These are phyloP conservation scores for Malacosoma neustria DNA, from an alignment of 2,888 invertebrate genomes.

Conservation along the genomic window DNA sequence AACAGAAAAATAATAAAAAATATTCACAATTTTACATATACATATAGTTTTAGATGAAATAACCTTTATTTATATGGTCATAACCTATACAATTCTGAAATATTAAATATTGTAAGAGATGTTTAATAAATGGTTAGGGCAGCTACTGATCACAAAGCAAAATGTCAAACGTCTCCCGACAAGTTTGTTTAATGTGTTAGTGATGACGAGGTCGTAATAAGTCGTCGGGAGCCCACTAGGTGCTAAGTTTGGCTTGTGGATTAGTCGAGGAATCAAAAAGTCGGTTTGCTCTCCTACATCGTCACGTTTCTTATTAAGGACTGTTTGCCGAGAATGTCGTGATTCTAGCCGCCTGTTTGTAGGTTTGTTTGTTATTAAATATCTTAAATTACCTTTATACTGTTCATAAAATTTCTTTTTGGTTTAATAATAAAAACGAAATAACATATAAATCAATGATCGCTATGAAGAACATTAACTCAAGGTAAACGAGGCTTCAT, in stretches of 20 bases:
- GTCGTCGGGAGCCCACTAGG: constrained; percentile 45
- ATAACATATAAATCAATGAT: too few relatives aligned
- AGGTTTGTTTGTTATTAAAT: background rate
- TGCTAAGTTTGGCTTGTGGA: constrained; percentile 37
- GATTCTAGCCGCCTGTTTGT: background rate
- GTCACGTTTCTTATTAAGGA: constrained; percentile 5
- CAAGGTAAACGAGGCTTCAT: too few relatives aligned
- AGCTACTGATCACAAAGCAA: constrained; percentile 45
- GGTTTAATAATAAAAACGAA: too few relatives aligned
- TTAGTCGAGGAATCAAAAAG: constrained; percentile 25
- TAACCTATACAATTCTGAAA: background rate
- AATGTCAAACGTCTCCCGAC: constrained; percentile 48
- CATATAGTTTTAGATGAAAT: constrained; percentile 5
- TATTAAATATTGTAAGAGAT: background rate
- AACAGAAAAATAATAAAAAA: constrained; percentile 45
- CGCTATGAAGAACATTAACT: too few relatives aligned
- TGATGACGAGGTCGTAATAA: constrained; percentile 36
- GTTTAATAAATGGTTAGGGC: constrained; percentile 6
- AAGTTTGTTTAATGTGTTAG: constrained; percentile 58
- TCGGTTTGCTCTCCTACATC: constrained; percentile 27
- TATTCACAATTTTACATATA: constrained; percentile 7
- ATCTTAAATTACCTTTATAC: too few relatives aligned
- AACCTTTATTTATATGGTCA: background rate
- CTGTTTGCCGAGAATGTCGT: constrained; percentile 5
- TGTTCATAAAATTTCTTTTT: too few relatives aligned